phyloP scores from a whole-genome alignment of 2,797 vertebrate species.

The Cirrhinus molitorella region DNA sequence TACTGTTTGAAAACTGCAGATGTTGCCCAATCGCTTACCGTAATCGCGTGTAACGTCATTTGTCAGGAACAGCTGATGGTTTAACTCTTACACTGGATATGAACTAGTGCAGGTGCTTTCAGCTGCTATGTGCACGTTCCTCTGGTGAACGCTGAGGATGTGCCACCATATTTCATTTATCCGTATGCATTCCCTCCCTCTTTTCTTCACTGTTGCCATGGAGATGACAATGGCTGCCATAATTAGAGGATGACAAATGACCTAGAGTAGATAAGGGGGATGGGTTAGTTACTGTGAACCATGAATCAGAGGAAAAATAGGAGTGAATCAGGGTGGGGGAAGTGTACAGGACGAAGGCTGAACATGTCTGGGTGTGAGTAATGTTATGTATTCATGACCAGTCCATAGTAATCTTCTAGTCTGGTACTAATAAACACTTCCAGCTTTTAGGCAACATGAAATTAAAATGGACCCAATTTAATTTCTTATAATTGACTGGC shows the following conservation, averaged over 20 bases:
- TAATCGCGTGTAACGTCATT: conserved; percentile 6
- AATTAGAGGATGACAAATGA: conserved; percentile 46
- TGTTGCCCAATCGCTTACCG: not conserved
- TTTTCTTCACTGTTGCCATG: conserved; percentile 50
- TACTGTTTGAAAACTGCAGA: conserved; percentile 12
- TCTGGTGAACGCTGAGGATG: conserved; percentile 38
- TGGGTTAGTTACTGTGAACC: conserved; percentile 21
- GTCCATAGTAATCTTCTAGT: not conserved
- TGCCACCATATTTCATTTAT: conserved; percentile 41
- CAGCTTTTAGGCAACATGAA: not conserved
- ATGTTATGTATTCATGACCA: conserved; percentile 27
- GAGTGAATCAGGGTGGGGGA: not conserved
- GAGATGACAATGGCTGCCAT: conserved; percentile 47
- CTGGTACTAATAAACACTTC: not conserved
- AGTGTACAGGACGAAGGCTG: not conserved
- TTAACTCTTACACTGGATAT: conserved; percentile 29
- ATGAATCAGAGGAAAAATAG: conserved; percentile 40
- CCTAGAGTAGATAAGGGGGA: conserved; percentile 28
- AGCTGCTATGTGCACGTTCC: conserved; percentile 11
- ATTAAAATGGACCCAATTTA: conserved; percentile 31
- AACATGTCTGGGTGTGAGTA: conserved; percentile 1
- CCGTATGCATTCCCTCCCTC: conserved; percentile 3
- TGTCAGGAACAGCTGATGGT: conserved; percentile 25
- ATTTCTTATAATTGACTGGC: not conserved
- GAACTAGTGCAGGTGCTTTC: conserved; percentile 1